phyloP scores from a whole-genome alignment of 2,113 vertebrate genomes.

The Syngnathus scovelli region DNA sequence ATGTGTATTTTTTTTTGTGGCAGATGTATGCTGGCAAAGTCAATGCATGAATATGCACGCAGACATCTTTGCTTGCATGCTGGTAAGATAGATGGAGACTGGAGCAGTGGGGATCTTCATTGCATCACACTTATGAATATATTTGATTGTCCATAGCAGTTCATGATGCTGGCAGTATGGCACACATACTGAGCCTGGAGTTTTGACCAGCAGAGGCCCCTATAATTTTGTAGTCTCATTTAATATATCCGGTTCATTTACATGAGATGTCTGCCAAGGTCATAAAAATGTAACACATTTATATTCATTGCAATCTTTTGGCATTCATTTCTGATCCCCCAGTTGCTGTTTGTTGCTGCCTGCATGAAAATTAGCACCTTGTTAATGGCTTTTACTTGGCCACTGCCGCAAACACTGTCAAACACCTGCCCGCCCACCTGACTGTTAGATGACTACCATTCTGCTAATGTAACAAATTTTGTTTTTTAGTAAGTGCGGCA shows the following conservation, averaged over 20 bases:
- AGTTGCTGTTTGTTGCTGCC: constrained; percentile 7
- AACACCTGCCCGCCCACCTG: neutral
- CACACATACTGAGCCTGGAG: neutral
- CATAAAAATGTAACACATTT: constrained; percentile 16
- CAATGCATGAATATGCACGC: constrained; percentile 40
- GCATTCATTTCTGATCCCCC: constrained; percentile 12
- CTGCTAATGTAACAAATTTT: constrained; percentile 21
- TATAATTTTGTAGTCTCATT: constrained; percentile 24
- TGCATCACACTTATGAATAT: constrained; percentile 19
- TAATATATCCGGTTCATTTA: constrained; percentile 28
- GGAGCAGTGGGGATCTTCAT: constrained; percentile 31
- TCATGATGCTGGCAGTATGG: neutral
- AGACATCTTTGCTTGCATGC: constrained; percentile 18
- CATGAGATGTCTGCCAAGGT: constrained; percentile 19
- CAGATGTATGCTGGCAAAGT: constrained; percentile 30
- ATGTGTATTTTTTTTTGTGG: constrained; percentile 44
- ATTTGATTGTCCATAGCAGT: constrained; percentile 24
- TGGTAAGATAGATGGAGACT: constrained; percentile 12
- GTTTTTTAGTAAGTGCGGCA: neutral
- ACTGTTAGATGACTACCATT: constrained; percentile 15
- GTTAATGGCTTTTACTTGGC: constrained; percentile 14
- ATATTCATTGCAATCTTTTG: constrained; percentile 24
- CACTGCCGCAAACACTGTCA: constrained; percentile 15
- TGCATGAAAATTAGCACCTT: constrained; percentile 2
- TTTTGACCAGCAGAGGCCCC: neutral